Evolutionary conservation across 2,888 invertebrate species (phyloP), one percentile per base, ranked within the genome.

Genomic region (Formica aserva): DNA sequence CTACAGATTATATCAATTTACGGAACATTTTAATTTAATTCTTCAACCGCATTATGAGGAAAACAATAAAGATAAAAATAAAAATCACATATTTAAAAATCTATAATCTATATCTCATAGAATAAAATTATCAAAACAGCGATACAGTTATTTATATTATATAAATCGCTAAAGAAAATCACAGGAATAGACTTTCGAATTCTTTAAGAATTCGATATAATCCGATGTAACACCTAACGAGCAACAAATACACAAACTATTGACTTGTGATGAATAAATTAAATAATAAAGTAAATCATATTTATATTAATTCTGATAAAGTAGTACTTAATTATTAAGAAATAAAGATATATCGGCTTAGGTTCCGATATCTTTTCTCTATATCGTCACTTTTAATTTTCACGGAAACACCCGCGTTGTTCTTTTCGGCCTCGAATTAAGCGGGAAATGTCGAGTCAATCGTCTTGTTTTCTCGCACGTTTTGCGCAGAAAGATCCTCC

Each of bases 401-500:
- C 13, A 26, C 13, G 5, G 9, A 67, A 55, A 55, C 11, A 32
- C 32, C 22, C 13, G 6, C n/a, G 5, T 32, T 57, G 9, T 41
- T 45, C 15, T 52, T 18, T 18, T 32, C 18, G 74, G 2, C 4
- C 60, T 45, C 35, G 26, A 62, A 29, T 77, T 77, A 55, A 67
- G 66, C 55, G 29, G 60, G 0, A 15, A 77, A 76, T 26, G 15
- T n/a, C 35, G 52, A 26, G 29, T 66, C 29, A 11, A 45, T 57
- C 60, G 26, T 22, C 35, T 41, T 29, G 22, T 55, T 38, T 55
- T 69, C 41, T 35, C 55, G 38, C 38, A 67, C 67, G 38, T 26
- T 55, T 67, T 29, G 29, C 77, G 55, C 11, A 41, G 38, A 69
- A 77, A 57, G 69, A 69, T 77, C 29, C 38, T n/a, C n/a, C 67